Base-by-base conservation (phyloP, 1,140 invertebrate genomes). In the Monomorium pharaonis region DNA sequence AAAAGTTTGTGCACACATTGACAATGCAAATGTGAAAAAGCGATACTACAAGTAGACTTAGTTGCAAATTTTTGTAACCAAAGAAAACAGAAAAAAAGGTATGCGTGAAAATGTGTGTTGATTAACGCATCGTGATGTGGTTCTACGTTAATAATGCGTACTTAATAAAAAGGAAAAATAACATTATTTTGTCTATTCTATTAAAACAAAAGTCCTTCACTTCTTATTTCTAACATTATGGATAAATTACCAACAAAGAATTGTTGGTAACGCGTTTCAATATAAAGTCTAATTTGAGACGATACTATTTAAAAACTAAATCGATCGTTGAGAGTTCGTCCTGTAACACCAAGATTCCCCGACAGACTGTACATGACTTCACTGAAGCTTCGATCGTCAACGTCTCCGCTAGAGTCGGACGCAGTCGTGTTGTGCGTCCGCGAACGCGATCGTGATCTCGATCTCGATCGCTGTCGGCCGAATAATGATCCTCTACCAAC, bases 301-400 rank as follows among this genome's bases (percentile, higher is more conserved):
- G 24, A 9, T 42, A 27, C n/a, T 16, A 54, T 44, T 94, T 90
- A 94, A 69, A 91, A 92, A 60, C 94, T 95, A 86, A 95, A 95
- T 91, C 94, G 92, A 87, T 95, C 94, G 49, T 95, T 95, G n/a
- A 95, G 94, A 2, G 94, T 95, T 88, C 94, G 91, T 12, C 91
- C 91, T 1, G 94, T 95, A 27, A 95, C 91, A 3, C 94, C 94
- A 9, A 94, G 89, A 49, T 93, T 92, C 14, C 90, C 86, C 0
- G 92, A 92, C 37, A 95, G 63, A 63, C 94, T 95, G 76, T 94
- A 95, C 93, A 95, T 94, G 56, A 94, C 87, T 90, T 94, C 91
- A 70, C 94, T 94, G 78, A 95, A 95, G 0, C 89, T 93, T 42
- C 94, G 90, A 84, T 95, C 93, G 27, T 95, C 94, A 1, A 93